Percentiles rank a stretch among this genome's conserved stretches.
phyloP scores from a whole-genome alignment of 1,140 invertebrate species.

The Cephus cinctus region DNA sequence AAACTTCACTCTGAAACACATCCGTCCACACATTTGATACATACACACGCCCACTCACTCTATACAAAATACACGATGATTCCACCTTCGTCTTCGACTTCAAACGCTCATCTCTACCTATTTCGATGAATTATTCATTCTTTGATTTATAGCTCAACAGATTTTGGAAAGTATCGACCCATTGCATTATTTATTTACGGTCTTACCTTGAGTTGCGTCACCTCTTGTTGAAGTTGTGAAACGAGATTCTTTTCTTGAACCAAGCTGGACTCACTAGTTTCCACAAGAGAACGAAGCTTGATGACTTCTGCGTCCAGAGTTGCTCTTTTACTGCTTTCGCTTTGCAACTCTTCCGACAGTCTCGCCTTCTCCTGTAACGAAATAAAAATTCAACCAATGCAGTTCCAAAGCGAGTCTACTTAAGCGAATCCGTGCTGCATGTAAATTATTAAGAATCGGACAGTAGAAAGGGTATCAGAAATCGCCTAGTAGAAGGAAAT shows the following conservation, averaged over 20 bases:
- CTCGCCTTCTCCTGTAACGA: constrained; percentile 32
- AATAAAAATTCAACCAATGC: constrained; percentile 4
- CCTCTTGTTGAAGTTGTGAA: constrained; percentile 35
- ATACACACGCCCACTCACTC: too few relatives aligned
- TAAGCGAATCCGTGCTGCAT: too few relatives aligned
- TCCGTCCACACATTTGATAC: too few relatives aligned
- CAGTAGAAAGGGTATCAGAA: too few relatives aligned
- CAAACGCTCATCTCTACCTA: too few relatives aligned
- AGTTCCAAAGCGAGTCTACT: background rate
- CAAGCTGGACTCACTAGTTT: constrained; percentile 27
- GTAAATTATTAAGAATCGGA: too few relatives aligned
- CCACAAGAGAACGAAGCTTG: constrained; percentile 31
- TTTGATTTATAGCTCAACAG: too few relatives aligned
- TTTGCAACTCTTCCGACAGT: constrained; percentile 32
- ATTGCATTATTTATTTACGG: too few relatives aligned
- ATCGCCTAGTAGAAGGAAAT: background rate
- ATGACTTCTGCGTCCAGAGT: constrained; percentile 31
- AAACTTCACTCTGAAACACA: constrained; percentile 31
- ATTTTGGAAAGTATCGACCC: too few relatives aligned
- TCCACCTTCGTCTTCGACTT: too few relatives aligned
- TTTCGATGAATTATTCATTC: too few relatives aligned
- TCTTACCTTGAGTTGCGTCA: constrained; percentile 41
- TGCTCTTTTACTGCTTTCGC: constrained; percentile 30
- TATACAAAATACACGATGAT: too few relatives aligned
- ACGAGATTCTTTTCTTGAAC: constrained; percentile 32